A percentile compares a stretch with the other conserved stretches of the same genome.
Conservation (phyloP, 2,888 invertebrate species). For the Agrochola litura region DNA sequence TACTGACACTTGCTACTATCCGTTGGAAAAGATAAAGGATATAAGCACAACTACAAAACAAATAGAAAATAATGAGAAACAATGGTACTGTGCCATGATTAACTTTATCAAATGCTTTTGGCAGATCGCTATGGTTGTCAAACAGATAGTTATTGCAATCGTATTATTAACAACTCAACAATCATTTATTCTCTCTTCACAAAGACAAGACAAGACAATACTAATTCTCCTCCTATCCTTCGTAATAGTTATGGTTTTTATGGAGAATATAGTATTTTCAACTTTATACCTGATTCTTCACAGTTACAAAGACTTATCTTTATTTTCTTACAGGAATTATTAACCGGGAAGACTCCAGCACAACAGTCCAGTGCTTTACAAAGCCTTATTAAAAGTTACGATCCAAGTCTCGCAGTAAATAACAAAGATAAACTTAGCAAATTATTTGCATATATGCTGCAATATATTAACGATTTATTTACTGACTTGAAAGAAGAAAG, state of each 20-base stretch:
- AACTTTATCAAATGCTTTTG: conserved; percentile 17
- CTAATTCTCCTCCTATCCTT: neutral
- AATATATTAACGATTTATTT: conserved; percentile 94
- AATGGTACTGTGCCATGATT: neutral
- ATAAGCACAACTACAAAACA: neutral
- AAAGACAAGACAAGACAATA: too few species aligned
- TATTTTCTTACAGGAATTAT: conserved; percentile 84
- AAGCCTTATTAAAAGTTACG: conserved; percentile 96
- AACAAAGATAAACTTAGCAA: conserved; percentile 94
- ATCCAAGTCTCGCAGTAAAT: conserved; percentile 94
- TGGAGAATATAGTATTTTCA: neutral
- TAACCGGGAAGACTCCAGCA: conserved; percentile 91
- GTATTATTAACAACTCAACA: neutral
- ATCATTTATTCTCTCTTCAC: too few species aligned
- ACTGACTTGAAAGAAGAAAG: conserved; percentile 78
- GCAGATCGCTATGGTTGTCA: neutral
- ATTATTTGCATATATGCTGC: conserved; percentile 94
- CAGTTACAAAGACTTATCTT: conserved; percentile 2
- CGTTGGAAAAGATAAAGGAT: too few species aligned
- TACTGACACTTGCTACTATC: too few species aligned
- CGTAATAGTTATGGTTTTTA: neutral
- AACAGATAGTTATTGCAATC: neutral
- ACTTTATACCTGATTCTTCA: conserved; percentile 3
- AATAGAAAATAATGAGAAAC: too few species aligned
- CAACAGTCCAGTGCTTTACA: conserved; percentile 94